phyloP scores from a whole-genome alignment of 2,888 invertebrate genomes.

The Tinea semifulvella region DNA sequence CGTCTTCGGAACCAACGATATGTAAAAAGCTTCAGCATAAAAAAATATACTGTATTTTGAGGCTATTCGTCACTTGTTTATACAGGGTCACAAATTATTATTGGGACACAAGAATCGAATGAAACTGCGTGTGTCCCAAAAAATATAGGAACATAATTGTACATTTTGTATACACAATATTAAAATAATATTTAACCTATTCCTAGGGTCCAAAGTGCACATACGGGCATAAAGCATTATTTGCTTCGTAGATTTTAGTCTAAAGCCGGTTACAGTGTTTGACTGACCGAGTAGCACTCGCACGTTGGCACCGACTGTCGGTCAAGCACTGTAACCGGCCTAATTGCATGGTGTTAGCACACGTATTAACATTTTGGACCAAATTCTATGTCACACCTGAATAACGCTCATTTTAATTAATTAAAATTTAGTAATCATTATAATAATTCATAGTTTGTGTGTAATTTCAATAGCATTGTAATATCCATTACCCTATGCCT shows the following conservation, averaged over 20 bases:
- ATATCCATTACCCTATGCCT: neutral
- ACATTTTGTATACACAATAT: conserved; percentile 20
- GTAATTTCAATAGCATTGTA: neutral
- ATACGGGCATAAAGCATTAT: too few species aligned
- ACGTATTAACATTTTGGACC: conserved; percentile 50
- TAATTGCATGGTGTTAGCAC: too few species aligned
- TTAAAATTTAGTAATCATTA: neutral
- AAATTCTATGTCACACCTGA: conserved; percentile 64
- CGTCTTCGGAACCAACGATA: too few species aligned
- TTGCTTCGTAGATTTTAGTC: too few species aligned
- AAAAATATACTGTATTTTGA: conserved; percentile 25
- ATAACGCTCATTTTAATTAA: conserved; percentile 47
- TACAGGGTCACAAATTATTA: conserved; percentile 49
- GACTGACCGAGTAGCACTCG: too few species aligned
- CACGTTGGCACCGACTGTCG: too few species aligned
- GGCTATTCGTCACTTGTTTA: conserved; percentile 38
- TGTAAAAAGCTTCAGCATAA: conserved; percentile 1
- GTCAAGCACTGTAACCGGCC: too few species aligned
- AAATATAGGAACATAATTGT: too few species aligned
- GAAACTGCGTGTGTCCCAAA: neutral
- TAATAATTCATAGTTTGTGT: neutral
- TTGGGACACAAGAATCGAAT: neutral
- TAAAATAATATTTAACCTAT: conserved; percentile 1
- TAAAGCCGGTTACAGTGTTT: too few species aligned
- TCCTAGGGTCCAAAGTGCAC: too few species aligned